These are phyloP conservation scores for Hoplias malabaricus DNA, from an alignment of 2,113 vertebrate species.

Conservation along the genomic window DNA sequence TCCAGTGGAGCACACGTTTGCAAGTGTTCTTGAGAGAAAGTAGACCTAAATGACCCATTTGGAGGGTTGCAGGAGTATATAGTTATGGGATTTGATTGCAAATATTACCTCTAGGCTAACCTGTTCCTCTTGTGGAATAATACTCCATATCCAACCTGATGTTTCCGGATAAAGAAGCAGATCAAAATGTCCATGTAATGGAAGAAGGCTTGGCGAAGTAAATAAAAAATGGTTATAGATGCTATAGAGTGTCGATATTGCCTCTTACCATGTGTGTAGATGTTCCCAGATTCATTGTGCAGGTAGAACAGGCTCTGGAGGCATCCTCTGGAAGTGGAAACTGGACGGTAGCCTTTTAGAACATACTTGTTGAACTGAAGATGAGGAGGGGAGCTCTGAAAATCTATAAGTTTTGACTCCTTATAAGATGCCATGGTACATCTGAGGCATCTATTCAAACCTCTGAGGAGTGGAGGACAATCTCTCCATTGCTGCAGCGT, in stretches of 20 bases:
- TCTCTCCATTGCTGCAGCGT: background rate
- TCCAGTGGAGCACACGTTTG: slow-evolving; percentile 35
- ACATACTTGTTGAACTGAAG: slow-evolving; percentile 92
- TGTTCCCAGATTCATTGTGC: slow-evolving; percentile 92
- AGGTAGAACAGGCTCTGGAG: slow-evolving; percentile 87
- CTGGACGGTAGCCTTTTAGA: slow-evolving; percentile 85
- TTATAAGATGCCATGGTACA: slow-evolving; percentile 72
- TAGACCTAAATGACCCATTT: slow-evolving; percentile 36
- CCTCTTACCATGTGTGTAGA: slow-evolving; percentile 88
- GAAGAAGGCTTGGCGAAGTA: background rate
- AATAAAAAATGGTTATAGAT: background rate
- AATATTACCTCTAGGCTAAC: background rate
- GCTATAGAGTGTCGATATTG: background rate
- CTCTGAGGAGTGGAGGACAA: background rate
- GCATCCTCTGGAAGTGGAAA: slow-evolving; percentile 78
- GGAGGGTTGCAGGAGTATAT: background rate
- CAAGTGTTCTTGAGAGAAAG: slow-evolving; percentile 62
- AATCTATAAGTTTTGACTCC: slow-evolving; percentile 82
- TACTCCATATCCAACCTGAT: background rate
- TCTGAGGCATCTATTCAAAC: background rate
- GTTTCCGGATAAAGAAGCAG: background rate
- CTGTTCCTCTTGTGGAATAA: background rate
- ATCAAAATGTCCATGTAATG: background rate
- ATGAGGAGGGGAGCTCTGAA: slow-evolving; percentile 81
- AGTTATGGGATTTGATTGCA: background rate